Evolutionary conservation across 2,888 invertebrate species (phyloP).

Genomic region (Helicoverpa assulta): DNA sequence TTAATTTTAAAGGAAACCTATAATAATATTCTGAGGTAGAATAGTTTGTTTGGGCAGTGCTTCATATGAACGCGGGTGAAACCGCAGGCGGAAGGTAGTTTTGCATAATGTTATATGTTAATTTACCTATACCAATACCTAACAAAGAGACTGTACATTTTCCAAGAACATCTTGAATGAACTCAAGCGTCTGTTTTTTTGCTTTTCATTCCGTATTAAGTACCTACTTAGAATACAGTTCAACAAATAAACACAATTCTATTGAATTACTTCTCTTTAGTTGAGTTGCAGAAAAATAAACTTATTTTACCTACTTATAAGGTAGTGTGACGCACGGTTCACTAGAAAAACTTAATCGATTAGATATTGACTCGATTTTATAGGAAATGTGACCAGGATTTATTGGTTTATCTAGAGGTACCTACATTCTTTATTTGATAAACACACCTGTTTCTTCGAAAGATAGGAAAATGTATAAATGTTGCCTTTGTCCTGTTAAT

Average conservation of each 20-base stretch:
- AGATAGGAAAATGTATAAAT: too few relatives aligned
- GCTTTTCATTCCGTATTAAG: not conserved
- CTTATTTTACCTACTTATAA: not conserved
- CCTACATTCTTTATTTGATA: too few relatives aligned
- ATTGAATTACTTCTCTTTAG: conserved; percentile 7
- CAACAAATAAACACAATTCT: conserved; percentile 25
- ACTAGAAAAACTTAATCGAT: conserved; percentile 10
- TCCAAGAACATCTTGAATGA: conserved; percentile 12
- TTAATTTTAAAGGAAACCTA: too few relatives aligned
- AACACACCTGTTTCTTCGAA: too few relatives aligned
- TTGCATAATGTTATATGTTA: too few relatives aligned
- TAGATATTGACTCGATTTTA: not conserved
- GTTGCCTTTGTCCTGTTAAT: too few relatives aligned
- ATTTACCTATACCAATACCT: too few relatives aligned
- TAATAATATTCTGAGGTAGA: too few relatives aligned
- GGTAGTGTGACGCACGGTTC: not conserved
- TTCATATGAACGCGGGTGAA: not conserved
- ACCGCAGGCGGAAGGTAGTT: too few relatives aligned
- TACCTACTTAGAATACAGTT: conserved; percentile 26
- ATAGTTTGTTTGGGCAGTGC: not conserved
- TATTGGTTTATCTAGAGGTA: too few relatives aligned
- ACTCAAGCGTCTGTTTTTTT: conserved; percentile 26
- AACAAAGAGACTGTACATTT: conserved; percentile 1
- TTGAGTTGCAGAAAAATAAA: conserved; percentile 16
- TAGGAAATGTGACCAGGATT: too few relatives aligned